Evolutionary conservation across 2,113 vertebrate species (phyloP), one percentile per base, ranked within the genome.

Genomic region (Siniperca chuatsi): DNA sequence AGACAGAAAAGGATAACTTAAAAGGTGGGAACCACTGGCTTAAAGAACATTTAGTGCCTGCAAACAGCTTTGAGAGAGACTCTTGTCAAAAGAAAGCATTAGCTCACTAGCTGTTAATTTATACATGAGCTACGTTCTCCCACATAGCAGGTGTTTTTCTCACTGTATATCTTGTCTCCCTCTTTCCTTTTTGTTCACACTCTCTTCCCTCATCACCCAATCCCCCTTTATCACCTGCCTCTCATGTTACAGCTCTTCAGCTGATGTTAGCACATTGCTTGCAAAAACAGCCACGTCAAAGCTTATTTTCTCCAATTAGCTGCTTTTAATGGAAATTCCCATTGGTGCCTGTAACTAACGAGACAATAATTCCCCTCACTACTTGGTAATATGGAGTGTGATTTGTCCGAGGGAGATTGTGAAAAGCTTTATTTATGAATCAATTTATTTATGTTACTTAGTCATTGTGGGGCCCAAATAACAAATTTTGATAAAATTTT

Each of bases 81-180:
- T 61, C 25, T 21, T 78, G 50, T 35, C 4, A 77, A 71, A 73
- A 79, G 18, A 71, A 80, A 60, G 68, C 21, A 68, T 35, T 10
- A 16, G 35, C 70, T 81, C 35, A 58, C 66, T 67, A 55, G 50
- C 71, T 80, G 75, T 55, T 84, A 71, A 86, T 84, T 79, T 82
- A 79, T 60, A 33, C 64, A 75, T 64, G 55, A 66, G 78, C 50
- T 23, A 23, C 23, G 40, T 66, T 86, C 67, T 73, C 61, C 55
- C 76, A 71, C 70, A 33, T 48, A 68, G 73, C 69, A 81, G 82
- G 61, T 83, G 82, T 85, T 90, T 86, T 68, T 72, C 70, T 57
- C 67, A 42, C 62, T 72, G 33, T 29, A 23, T 46, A 23, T 73
- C 54, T 75, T 57, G 3, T 73, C 48, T 37, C 4, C 37, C 33